A percentile compares a stretch with the other conserved stretches of the same genome.
Evolutionary conservation across 1,140 invertebrate genomes (phyloP).

Genomic region (Diachasmimorpha longicaudata): DNA sequence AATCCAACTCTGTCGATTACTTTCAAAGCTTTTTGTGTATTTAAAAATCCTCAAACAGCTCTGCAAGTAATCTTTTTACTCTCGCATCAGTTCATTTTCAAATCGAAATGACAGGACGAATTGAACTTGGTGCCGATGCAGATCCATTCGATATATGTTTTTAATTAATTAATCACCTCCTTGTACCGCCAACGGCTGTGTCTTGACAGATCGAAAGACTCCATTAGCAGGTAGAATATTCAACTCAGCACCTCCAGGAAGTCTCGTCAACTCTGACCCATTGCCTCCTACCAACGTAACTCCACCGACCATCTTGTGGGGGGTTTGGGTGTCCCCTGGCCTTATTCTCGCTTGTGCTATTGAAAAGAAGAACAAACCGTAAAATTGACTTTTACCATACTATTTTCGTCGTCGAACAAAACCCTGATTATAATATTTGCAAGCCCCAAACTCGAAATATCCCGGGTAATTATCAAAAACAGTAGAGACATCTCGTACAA

Average conservation of each 20-base stretch:
- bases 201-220: conserved; percentile 51
- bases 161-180: conserved; percentile 45
- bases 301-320: conserved; percentile 60
- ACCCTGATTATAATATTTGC: no score
- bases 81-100: conserved; percentile 37
- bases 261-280: conserved; percentile 55
- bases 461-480: no score
- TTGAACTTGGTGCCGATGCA: conserved; percentile 29
- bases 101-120: conserved; percentile 31
- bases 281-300: conserved; percentile 58
- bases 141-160: neutral
- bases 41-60: conserved; percentile 13
- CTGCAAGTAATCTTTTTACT: conserved; percentile 35
- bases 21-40: conserved; percentile 34
- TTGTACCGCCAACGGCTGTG: conserved; percentile 49
- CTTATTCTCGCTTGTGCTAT: conserved; percentile 58
- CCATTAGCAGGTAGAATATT: conserved; percentile 62
- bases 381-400: no score
- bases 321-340: conserved; percentile 51
- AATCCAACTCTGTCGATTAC: conserved; percentile 29
- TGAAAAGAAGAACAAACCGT: conserved; percentile 24
- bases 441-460: no score
- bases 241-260: conserved; percentile 58
- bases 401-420: no score
- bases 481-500: neutral